Conservation (phyloP, 2,888 invertebrate species). For the Aspidiotus rigidus region DNA sequence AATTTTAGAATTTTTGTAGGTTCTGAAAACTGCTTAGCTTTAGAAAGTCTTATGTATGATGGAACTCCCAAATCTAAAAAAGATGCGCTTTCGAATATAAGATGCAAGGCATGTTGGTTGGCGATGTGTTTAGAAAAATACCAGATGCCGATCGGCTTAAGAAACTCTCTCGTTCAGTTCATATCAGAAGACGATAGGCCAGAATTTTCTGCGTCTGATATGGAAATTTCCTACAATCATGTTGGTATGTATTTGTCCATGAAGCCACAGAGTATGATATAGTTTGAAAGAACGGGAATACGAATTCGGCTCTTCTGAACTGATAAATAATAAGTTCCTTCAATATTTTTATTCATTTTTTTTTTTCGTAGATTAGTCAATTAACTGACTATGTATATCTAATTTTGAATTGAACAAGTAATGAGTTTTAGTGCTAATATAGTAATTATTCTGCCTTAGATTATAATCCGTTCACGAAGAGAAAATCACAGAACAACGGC, state of each 20-base stretch:
- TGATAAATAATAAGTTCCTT: background rate
- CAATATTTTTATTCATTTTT: background rate
- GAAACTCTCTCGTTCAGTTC: conserved; percentile 57
- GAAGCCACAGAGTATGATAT: too few species aligned
- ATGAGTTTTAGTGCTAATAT: background rate
- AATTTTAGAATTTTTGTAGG: background rate
- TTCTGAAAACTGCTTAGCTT: conserved; percentile 22
- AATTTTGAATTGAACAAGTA: background rate
- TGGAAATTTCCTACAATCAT: conserved; percentile 8
- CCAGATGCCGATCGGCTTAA: conserved; percentile 61
- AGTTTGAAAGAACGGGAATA: too few species aligned
- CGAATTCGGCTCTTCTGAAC: background rate
- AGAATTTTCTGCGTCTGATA: conserved; percentile 3
- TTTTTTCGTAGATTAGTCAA: too few species aligned
- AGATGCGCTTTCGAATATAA: conserved; percentile 46
- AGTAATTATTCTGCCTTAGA: conserved; percentile 5
- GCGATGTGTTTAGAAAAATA: conserved; percentile 72
- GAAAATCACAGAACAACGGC: conserved; percentile 14
- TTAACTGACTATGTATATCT: too few species aligned
- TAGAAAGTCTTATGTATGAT: conserved; percentile 14
- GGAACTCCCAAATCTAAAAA: conserved; percentile 18
- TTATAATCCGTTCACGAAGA: conserved; percentile 16
- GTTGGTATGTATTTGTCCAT: background rate
- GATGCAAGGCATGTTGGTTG: conserved; percentile 80
- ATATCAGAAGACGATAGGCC: conserved; percentile 50